Evolutionary conservation across 2,888 invertebrate species (phyloP), one percentile per base, ranked within the genome.

Genomic region (Carabus problematicus): DNA sequence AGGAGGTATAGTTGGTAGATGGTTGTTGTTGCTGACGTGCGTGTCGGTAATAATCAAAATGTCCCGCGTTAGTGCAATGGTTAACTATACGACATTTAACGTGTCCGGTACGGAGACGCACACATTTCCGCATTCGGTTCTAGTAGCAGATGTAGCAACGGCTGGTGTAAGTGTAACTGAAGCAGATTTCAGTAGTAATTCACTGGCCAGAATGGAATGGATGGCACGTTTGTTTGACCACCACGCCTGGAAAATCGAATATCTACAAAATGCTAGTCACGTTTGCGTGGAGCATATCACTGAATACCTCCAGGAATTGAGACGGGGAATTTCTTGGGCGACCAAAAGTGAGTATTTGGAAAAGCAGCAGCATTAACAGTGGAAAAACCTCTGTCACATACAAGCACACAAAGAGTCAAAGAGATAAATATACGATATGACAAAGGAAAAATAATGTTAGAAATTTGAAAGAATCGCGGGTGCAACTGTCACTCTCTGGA

Each of bases 261-360:
- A 81, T 42, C 79, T 86, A 11, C 79, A 80, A 43, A 85, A 85
- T 68, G 84, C 86, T n/a, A 84, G 84, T 1, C 77, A 79, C n/a
- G 81, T 80, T 0, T 90, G 90, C 75, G 83, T 83, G 7, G 79
- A 80, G 11, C 86, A 88, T 72, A 83, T 89, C 82, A 81, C 83
- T 72, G 78, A 79, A 41, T 90, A 88, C 78, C 76, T 90, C 19
- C 83, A 79, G 76, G 89, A 85, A 64, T 83, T 86, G 68, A 84
- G 76, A 78, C 88, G 83, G 73, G 91, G 84, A 75, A 84, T 84
- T 76, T 82, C 82, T 52, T 93, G 93, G 93, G 93, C 93, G 8
- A 89, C 91, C 42, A 90, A 89, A 84, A 91, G 93, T 93, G 79
- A 89, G 91, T 88, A 73, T 4, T 16, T n/a, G n/a, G n/a, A 29